Base-by-base conservation (phyloP, 37 sponge, comb jelly and placozoan species). In the Theonella swinhoei region DNA sequence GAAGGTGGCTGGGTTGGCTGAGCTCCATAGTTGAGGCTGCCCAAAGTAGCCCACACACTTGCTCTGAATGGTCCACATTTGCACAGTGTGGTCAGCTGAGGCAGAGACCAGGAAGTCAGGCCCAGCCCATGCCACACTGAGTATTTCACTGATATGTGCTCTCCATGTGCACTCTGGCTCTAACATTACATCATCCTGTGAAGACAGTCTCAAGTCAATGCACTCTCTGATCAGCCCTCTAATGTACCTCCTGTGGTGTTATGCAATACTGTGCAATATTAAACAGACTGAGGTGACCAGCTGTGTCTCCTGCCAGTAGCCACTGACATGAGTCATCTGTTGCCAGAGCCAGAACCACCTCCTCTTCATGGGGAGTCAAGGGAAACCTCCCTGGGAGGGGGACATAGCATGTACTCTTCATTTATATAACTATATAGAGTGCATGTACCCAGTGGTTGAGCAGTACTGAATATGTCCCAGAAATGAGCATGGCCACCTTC, bases 1-100 rank as follows among this genome's bases (percentile, higher is more conserved):
- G 30, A 26, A 20, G 5, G 66, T 65, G 19, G 30, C 66, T 65
- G 66, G 5, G 4, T 5, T 7, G 4, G 30, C n/a, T 29, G 29
- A 65, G 7, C 5, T 7, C 66, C 66, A 29, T 5, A n/a, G 7
- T 20, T 29, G 66, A 24, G 54, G n/a, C 72, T 97, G 97, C 0
- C 99, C 99, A 90, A 98, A 98, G n/a, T 82, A 94, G 28, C 99
- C 99, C 8, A 98, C 82, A 64, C 68, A 92, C 72, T 94, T 83
- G 26, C 99, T 97, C 29, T 83, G 62, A 7, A 91, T 38, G 25
- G 88, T 98, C 99, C 99, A 98, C 63, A 98, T 70, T 42, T 93
- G 39, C 64, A 88, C 94, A 0, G 90, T 92, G 36, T 89, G 70
- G 83, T 96, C 97, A 14, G 84, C 93, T n/a, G 97, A 94, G 35